phyloP scores from a whole-genome alignment of 1,140 invertebrate genomes.

The Drosophila pectinifera region DNA sequence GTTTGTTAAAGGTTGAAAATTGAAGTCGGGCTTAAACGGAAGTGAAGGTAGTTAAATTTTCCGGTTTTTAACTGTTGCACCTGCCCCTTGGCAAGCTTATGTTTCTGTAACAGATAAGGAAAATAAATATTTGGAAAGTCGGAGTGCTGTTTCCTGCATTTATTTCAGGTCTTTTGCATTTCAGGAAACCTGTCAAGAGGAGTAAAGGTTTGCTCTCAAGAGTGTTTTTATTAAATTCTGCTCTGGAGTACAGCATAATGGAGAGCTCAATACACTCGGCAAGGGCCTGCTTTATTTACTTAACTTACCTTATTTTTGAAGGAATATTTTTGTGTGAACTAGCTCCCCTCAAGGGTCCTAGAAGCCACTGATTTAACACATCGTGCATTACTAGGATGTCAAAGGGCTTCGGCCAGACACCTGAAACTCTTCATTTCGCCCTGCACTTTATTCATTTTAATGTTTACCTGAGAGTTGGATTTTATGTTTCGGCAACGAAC shows the following conservation, averaged over 20 bases:
- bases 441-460: constrained; percentile 27
- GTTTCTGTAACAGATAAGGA: neutral
- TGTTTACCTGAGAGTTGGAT: constrained; percentile 15
- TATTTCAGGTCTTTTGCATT: neutral
- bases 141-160: neutral
- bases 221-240: neutral
- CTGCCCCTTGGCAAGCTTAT: too few species aligned
- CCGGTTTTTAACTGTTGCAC: neutral
- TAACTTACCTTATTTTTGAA: constrained; percentile 7
- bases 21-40: neutral
- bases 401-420: constrained; percentile 13
- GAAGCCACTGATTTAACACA: neutral
- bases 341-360: neutral
- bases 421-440: constrained; percentile 8
- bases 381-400: constrained; percentile 8
- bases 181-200: neutral
- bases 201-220: neutral
- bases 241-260: neutral
- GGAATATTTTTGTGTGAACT: neutral
- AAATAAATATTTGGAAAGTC: neutral
- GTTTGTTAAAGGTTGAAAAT: neutral
- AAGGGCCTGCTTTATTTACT: neutral
- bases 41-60: neutral
- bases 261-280: neutral
- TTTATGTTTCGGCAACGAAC: constrained; percentile 23